Base-by-base conservation (phyloP, 2,888 invertebrate genomes). In the Rotaria socialis region DNA sequence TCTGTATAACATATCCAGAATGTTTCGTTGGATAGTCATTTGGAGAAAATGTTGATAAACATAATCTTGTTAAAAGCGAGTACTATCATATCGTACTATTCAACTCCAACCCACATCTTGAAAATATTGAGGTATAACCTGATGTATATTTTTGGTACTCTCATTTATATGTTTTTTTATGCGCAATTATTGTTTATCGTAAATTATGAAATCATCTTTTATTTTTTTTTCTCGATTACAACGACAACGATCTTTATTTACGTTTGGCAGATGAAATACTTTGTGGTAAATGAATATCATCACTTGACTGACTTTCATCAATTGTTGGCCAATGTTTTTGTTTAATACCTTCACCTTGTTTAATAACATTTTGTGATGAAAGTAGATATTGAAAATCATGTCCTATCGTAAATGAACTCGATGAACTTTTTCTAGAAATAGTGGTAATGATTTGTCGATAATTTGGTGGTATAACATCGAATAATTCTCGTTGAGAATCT, bases 281-380 rank as follows among this genome's bases (percentile, higher is more conserved):
- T 43, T 80, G 80, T 47, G 80, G 80, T n/a, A 47, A 10, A 47
- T 80, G 80, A 47, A 80, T 47, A 80, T 80, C 80, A 47, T 80
- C 47, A 80, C 35, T 80, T 80, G 16, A 24, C 47, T 80, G 80
- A 80, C 41, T n/a, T 43, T 80, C 47, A 80, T 80, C 80, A 22
- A 47, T 47, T 47, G 8, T 47, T 14, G 47, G 80, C 47, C 80
- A 47, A 80, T 80, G 43, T 47, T 47, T 43, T 47, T n/a, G 35
- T 35, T 35, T 35, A 19, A 27, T 1, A 67, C 35, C 67, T 35
- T 67, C 67, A 1, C 67, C 43, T 47, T 80, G n/a, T 80, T 80
- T 80, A 80, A 80, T 43, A 24, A 19, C n/a, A 11, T 47, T 35
- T 8, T 80, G 47, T n/a, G 80, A 47, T 47, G 80, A 80, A 2